A percentile compares a stretch with the other conserved stretches of the same genome.
Conservation (phyloP, 2,888 invertebrate genomes). For the Acrobasis consociella region DNA sequence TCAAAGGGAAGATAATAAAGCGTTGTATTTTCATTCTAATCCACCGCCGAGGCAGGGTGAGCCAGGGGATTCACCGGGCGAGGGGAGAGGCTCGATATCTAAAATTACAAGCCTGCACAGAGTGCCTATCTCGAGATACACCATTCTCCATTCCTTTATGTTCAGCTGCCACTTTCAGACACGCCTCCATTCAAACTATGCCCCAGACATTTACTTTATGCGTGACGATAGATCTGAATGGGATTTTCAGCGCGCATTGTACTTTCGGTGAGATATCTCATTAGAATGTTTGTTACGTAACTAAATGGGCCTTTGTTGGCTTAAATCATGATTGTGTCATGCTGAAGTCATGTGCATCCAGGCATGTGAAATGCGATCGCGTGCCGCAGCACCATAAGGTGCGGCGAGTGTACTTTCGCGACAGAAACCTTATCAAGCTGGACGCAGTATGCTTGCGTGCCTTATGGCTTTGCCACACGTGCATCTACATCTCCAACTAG, state of each 20-base stretch:
- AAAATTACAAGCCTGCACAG: constrained; percentile 78
- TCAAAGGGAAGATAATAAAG: constrained; percentile 78
- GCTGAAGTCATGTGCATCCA: constrained; percentile 51
- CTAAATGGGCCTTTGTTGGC: constrained; percentile 16
- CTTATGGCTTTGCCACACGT: constrained; percentile 43
- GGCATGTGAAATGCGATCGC: constrained; percentile 59
- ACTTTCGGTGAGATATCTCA: constrained; percentile 16
- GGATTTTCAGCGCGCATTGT: constrained; percentile 35
- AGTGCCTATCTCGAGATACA: constrained; percentile 73
- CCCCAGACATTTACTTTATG: constrained; percentile 63
- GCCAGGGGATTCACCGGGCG: constrained; percentile 55
- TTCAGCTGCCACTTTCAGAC: constrained; percentile 76
- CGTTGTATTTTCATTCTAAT: constrained; percentile 80
- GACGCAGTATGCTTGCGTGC: constrained; percentile 39
- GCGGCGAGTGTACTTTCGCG: constrained; percentile 40
- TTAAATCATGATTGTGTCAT: constrained; percentile 37
- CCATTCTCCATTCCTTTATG: constrained; percentile 71
- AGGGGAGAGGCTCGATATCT: constrained; percentile 71
- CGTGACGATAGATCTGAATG: constrained; percentile 59
- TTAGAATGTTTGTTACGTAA: constrained; percentile 17
- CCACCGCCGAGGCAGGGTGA: constrained; percentile 61
- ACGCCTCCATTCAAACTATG: constrained; percentile 68
- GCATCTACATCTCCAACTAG: constrained; percentile 41
- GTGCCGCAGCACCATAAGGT: constrained; percentile 67
- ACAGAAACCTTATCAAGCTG: constrained; percentile 60